Conservation (phyloP, 2,797 vertebrate species). For the Stomatorhinus walkeri region DNA sequence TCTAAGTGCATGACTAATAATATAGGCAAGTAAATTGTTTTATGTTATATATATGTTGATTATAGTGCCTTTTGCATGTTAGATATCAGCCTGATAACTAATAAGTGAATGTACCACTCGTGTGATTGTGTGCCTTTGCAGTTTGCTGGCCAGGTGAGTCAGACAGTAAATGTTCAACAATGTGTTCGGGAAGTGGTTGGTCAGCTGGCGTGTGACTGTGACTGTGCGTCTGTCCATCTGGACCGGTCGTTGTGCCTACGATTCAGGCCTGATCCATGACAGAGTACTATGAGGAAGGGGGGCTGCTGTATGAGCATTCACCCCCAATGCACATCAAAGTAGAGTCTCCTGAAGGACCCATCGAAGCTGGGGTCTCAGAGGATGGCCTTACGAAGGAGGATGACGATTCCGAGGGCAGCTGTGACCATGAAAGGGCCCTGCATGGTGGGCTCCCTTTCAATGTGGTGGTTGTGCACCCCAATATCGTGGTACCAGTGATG, state of each 20-base stretch:
- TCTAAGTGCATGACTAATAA: constrained; percentile 8
- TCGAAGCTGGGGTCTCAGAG: constrained; percentile 65
- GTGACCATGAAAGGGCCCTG: constrained; percentile 58
- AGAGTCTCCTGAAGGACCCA: constrained; percentile 73
- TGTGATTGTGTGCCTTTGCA: neutral
- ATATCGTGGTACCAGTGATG: constrained; percentile 67
- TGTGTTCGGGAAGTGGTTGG: neutral
- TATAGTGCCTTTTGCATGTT: constrained; percentile 20
- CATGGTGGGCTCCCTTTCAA: constrained; percentile 69
- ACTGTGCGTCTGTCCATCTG: constrained; percentile 51
- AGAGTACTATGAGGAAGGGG: constrained; percentile 75
- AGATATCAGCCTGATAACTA: neutral
- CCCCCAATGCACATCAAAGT: constrained; percentile 79
- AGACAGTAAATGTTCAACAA: constrained; percentile 22
- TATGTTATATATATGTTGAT: neutral
- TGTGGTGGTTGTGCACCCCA: constrained; percentile 73
- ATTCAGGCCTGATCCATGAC: constrained; percentile 66
- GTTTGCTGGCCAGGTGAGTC: constrained; percentile 14
- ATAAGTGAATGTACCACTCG: neutral
- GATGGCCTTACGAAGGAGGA: constrained; percentile 73
- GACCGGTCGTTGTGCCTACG: constrained; percentile 50
- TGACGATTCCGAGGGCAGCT: constrained; percentile 68
- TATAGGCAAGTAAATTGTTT: neutral
- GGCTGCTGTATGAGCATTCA: constrained; percentile 74
- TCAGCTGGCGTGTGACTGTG: constrained; percentile 32